Percentiles rank a stretch among this genome's conserved stretches.
These are phyloP conservation scores for Habrosyne pyritoides DNA, from an alignment of 2,888 invertebrate genomes.

Conservation along the genomic window DNA sequence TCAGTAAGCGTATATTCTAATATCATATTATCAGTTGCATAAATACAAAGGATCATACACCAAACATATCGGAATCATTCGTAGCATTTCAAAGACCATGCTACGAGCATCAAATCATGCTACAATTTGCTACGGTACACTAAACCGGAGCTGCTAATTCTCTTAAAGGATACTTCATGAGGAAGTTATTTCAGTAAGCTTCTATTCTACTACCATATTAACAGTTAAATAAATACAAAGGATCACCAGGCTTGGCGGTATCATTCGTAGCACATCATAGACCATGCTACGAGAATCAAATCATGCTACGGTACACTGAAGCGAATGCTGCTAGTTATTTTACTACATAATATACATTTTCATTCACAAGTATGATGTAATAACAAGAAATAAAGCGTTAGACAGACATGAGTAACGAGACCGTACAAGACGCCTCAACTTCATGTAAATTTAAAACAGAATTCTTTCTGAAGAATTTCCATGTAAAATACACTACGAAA, in stretches of 20 bases:
- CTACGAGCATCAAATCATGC: background rate
- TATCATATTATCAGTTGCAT: no score
- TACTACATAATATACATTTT: background rate
- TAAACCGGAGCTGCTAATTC: no score
- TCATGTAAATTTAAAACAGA: background rate
- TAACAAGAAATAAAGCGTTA: background rate
- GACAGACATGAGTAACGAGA: background rate
- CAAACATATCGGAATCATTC: background rate
- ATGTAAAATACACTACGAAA: background rate
- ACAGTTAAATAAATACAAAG: no score
- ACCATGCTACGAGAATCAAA: background rate
- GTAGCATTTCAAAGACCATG: background rate
- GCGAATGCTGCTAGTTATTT: no score
- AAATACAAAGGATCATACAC: no score
- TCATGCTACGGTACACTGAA: background rate
- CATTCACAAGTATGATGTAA: background rate
- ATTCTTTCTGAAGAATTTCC: background rate
- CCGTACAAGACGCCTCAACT: background rate
- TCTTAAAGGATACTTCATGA: no score
- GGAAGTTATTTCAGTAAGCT: no score
- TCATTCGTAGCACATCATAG: slow-evolving; percentile 2
- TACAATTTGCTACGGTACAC: slow-evolving; percentile 1
- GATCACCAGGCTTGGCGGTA: no score
- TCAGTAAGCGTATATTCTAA: no score
- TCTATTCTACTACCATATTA: no score